Conservation (phyloP, 2,797 vertebrate genomes). For the Oreortyx pictus region DNA sequence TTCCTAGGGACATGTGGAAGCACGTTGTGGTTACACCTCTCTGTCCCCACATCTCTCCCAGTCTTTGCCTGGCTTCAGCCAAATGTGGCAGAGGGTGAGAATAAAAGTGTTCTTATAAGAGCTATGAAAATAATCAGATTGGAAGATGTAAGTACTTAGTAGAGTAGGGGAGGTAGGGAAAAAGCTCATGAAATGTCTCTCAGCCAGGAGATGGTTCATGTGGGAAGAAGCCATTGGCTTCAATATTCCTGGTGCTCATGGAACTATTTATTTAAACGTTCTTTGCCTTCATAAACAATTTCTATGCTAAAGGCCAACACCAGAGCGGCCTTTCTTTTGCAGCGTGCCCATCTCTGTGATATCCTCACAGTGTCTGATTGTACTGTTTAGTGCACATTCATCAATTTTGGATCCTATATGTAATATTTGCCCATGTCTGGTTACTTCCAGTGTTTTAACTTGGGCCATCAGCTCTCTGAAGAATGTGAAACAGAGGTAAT, state of each 20-base stretch:
- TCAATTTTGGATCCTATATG: not conserved
- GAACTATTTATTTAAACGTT: not conserved
- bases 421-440: not conserved
- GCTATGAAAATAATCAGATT: not conserved
- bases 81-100: not conserved
- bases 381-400: not conserved
- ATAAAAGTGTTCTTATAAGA: not conserved
- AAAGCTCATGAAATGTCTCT: not conserved
- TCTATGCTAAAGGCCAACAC: not conserved
- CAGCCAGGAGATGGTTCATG: not conserved
- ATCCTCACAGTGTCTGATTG: not conserved
- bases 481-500: not conserved
- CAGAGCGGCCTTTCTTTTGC: constrained; percentile 15
- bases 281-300: constrained; percentile 8
- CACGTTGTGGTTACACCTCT: accelerated
- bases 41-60: not conserved
- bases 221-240: not conserved
- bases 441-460: not conserved
- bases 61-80: not conserved
- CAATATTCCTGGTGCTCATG: not conserved
- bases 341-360: not conserved
- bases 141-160: not conserved
- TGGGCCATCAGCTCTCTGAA: not conserved
- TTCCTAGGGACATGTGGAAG: not conserved
- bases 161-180: not conserved